Conservation (phyloP, 2,888 invertebrate genomes). For the Eristalis pertinax region DNA sequence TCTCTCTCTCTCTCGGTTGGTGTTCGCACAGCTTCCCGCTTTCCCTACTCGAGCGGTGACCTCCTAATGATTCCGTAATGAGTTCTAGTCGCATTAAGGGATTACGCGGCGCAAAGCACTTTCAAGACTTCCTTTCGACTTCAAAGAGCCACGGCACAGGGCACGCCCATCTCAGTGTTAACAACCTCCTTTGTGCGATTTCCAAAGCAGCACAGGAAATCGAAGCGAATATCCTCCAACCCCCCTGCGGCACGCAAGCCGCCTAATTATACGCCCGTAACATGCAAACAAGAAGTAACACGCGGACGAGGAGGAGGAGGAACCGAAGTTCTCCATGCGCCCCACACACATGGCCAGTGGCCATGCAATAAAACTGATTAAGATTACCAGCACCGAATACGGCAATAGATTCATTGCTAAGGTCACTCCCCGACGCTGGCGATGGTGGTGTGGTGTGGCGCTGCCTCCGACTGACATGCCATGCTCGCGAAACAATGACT, state of each 20-base stretch:
- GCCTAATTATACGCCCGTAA: slow-evolving; percentile 53
- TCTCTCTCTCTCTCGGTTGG: neutral
- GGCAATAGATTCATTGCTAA: slow-evolving; percentile 67
- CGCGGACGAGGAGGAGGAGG: slow-evolving; percentile 32
- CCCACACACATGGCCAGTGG: slow-evolving; percentile 16
- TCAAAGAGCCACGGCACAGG: slow-evolving; percentile 3
- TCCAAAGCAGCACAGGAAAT: slow-evolving; percentile 44
- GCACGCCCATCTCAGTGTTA: slow-evolving; percentile 20
- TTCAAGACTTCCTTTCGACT: neutral
- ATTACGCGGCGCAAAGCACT: neutral
- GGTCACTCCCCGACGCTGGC: slow-evolving; percentile 41
- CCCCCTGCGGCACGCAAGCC: slow-evolving; percentile 58
- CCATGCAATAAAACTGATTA: slow-evolving; percentile 61
- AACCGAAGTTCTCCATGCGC: slow-evolving; percentile 42
- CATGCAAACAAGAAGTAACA: slow-evolving; percentile 64
- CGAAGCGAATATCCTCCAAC: slow-evolving; percentile 50
- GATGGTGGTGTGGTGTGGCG: slow-evolving; percentile 9
- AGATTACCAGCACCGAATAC: slow-evolving; percentile 45
- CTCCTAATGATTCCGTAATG: neutral
- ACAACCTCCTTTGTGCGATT: slow-evolving; percentile 29
- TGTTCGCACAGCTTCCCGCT: neutral
- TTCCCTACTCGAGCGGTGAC: neutral
- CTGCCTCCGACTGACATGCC: slow-evolving; percentile 10
- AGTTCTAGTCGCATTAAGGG: neutral
- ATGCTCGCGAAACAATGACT: neutral